phyloP scores from a whole-genome alignment of 2,113 vertebrate genomes.

The Ahaetulla prasina region DNA sequence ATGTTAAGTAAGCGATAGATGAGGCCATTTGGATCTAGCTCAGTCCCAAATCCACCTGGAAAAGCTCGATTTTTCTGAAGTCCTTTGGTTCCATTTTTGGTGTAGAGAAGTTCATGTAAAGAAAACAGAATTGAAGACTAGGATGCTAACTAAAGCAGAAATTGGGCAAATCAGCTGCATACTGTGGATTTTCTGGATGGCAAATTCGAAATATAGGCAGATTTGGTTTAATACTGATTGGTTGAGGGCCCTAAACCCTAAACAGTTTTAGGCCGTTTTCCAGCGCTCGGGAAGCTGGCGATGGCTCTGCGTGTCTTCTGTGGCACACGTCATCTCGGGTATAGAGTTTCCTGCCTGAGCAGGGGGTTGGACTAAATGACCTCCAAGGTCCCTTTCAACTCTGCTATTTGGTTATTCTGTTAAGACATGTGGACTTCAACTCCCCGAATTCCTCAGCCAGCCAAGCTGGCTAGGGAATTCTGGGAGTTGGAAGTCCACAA shows the following conservation, averaged over 20 bases:
- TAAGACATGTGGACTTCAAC: background rate
- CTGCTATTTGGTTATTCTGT: background rate
- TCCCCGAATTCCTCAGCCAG: background rate
- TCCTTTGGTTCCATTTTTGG: background rate
- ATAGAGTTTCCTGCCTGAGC: background rate
- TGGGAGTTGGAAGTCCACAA: background rate
- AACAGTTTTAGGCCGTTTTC: no score
- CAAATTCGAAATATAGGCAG: background rate
- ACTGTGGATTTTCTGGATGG: background rate
- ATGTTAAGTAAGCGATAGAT: background rate
- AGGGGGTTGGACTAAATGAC: background rate
- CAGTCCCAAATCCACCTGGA: background rate
- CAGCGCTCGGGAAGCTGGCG: no score
- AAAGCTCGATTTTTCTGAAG: background rate
- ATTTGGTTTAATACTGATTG: background rate
- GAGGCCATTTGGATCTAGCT: background rate
- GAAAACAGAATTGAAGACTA: background rate
- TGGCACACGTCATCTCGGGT: no score
- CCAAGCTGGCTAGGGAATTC: no score
- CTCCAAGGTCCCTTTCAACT: background rate
- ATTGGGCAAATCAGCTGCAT: background rate
- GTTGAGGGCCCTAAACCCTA: background rate
- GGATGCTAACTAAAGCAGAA: background rate
- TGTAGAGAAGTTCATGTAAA: background rate
- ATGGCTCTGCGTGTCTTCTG: no score